phyloP scores from a whole-genome alignment of 2,888 invertebrate species.

The Heliconius ethilla region DNA sequence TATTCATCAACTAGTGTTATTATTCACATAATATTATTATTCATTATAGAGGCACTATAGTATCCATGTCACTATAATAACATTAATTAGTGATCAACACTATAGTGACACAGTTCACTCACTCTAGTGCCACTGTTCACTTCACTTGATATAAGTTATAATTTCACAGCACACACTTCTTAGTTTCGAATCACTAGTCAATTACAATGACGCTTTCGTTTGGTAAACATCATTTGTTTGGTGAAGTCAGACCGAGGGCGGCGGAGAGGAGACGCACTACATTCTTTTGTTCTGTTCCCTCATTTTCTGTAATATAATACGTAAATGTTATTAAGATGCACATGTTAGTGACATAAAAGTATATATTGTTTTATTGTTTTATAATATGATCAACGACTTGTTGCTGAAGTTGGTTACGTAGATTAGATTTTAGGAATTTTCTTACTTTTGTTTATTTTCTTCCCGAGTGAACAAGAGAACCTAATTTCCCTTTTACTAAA shows the following conservation, averaged over 20 bases:
- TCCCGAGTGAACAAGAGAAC: background rate
- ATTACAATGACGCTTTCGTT: constrained; percentile 48
- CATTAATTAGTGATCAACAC: background rate
- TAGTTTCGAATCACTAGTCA: constrained; percentile 45
- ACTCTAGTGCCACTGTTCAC: background rate
- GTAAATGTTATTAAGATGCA: background rate
- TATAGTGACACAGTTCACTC: background rate
- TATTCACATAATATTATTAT: background rate
- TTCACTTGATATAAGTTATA: background rate
- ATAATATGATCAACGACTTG: background rate
- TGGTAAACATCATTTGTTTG: constrained; percentile 67
- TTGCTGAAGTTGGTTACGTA: background rate
- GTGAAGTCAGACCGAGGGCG: constrained; percentile 85
- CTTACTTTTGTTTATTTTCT: background rate
- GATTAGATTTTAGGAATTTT: background rate
- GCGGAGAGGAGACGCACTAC: constrained; percentile 90
- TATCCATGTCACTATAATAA: background rate
- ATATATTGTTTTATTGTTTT: background rate
- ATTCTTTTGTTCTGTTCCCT: constrained; percentile 88
- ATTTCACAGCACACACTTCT: constrained; percentile 5
- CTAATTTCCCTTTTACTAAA: too few species aligned
- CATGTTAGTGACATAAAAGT: background rate
- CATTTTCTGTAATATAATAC: constrained; percentile 81
- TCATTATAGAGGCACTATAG: background rate
- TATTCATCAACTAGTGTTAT: background rate